phyloP scores from a whole-genome alignment of 2,113 vertebrate genomes.

The Halcyon senegalensis region DNA sequence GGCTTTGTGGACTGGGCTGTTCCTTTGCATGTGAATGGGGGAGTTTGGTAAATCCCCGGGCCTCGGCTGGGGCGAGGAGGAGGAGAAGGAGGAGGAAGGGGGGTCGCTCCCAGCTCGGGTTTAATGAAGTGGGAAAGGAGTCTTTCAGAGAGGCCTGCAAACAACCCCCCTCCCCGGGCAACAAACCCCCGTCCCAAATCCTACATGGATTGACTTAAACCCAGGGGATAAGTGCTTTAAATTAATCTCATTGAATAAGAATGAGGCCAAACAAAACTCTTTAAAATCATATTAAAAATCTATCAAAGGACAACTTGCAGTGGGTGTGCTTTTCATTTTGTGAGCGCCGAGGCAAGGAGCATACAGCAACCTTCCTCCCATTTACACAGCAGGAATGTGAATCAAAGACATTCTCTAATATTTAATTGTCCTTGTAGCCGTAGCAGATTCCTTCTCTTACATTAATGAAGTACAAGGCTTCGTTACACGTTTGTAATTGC shows the following conservation, averaged over 20 bases:
- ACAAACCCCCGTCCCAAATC: slow-evolving; percentile 78
- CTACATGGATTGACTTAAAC: slow-evolving; percentile 90
- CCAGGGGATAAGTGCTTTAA: slow-evolving; percentile 96
- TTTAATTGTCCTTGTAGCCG: slow-evolving; percentile 78
- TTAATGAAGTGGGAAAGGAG: slow-evolving; percentile 99
- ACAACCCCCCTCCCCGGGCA: slow-evolving; percentile 73
- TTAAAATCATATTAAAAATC: slow-evolving; percentile 97
- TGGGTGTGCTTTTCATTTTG: slow-evolving; percentile 76
- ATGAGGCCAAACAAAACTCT: slow-evolving; percentile 90
- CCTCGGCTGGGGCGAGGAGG: slow-evolving; percentile 70
- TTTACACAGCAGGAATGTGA: slow-evolving; percentile 78
- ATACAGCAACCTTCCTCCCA: slow-evolving; percentile 58
- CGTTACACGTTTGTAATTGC: slow-evolving; percentile 71
- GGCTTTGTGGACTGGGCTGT: slow-evolving; percentile 74
- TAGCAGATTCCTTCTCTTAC: slow-evolving; percentile 66
- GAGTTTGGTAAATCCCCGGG: slow-evolving; percentile 86
- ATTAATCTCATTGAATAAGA: slow-evolving; percentile 97
- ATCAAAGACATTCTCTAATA: slow-evolving; percentile 72
- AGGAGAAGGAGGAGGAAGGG: slow-evolving; percentile 37
- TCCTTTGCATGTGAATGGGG: slow-evolving; percentile 92
- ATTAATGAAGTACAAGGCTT: slow-evolving; percentile 79
- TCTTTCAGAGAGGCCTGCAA: slow-evolving; percentile 90
- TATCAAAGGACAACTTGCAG: slow-evolving; percentile 94
- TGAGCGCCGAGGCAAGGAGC: slow-evolving; percentile 44
- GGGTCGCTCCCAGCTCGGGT: slow-evolving; percentile 89